phyloP scores from a whole-genome alignment of 2,797 vertebrate species.

The Tapirus indicus region DNA sequence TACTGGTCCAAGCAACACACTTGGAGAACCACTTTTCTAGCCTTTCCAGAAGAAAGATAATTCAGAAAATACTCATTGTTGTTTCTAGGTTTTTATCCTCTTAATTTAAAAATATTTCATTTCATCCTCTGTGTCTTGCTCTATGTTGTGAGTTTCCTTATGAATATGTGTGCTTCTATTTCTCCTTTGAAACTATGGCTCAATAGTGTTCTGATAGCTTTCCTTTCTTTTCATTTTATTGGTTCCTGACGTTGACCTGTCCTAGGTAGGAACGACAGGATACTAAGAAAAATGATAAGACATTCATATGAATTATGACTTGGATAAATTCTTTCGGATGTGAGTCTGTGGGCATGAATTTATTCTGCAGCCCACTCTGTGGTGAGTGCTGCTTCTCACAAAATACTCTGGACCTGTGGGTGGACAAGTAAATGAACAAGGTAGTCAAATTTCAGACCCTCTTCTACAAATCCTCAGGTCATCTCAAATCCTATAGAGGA shows the following conservation, averaged over 20 bases:
- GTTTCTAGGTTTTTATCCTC: background rate
- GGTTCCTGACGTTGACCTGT: background rate
- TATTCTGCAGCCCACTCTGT: background rate
- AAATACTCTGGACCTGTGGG: background rate
- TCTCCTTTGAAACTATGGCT: background rate
- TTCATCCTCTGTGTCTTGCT: background rate
- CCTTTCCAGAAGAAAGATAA: background rate
- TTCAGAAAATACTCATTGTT: accelerated
- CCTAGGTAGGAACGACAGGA: background rate
- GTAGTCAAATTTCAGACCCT: background rate
- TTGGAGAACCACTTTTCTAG: background rate
- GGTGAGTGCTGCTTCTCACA: background rate
- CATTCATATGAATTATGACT: background rate
- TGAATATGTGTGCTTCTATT: background rate
- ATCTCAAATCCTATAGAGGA: background rate
- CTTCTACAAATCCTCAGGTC: background rate
- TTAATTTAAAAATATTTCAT: background rate
- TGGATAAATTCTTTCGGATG: background rate
- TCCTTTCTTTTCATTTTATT: background rate
- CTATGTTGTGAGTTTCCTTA: background rate
- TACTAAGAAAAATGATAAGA: background rate
- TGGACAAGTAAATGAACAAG: background rate
- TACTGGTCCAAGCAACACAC: background rate
- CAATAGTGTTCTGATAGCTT: background rate
- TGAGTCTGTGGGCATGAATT: background rate